Evolutionary conservation across 2,888 invertebrate species (phyloP), one percentile per base, ranked within the genome.

Genomic region (Asteroscopus sphinx): DNA sequence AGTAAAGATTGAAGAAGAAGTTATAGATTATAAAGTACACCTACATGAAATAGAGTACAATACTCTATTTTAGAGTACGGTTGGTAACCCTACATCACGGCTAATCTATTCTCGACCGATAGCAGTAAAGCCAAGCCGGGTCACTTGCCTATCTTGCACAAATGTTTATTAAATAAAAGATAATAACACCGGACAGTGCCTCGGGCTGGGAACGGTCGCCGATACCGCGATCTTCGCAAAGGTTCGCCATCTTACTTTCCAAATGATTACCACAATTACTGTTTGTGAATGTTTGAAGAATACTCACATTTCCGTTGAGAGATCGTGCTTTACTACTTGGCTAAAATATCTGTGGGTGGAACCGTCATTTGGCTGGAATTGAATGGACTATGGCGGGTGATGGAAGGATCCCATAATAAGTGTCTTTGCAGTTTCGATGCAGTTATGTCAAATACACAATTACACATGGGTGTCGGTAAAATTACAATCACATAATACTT

Each of bases 221-320:
- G 51, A 51, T 51, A 55, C 21, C 7, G 12, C 30, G 16, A 48
- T 36, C 28, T 44, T 7, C 41, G 21, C 33, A 12, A 21, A 60
- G 42, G 46, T 49, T 17, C 16, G 32, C 26, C 48, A 37, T 64
- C 15, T 56, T 46, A 57, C 73, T 73, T 75, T 73, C 73, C 68
- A 75, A 67, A 72, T 42, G 61, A 73, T 75, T 68, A 49, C 68
- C 21, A 48, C 72, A 44, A 67, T 71, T 67, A 67, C 45, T 15
- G 30, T 46, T 51, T 53, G 51, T 58, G 45, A 47, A 58, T 33
- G 58, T 58, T 47, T 61, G 42, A 47, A 33, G 36, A 45, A 32
- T 52, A 46, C 25, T 49, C 21, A 53, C 17, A 15, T 42, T 52
- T 37, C 15, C 16, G 45, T 13, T 33, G 13, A 55, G 41, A 69